Evolutionary conservation across 2,888 invertebrate species (phyloP), one percentile per base, ranked within the genome.

Genomic region (Dasysyrphus albostriatus): DNA sequence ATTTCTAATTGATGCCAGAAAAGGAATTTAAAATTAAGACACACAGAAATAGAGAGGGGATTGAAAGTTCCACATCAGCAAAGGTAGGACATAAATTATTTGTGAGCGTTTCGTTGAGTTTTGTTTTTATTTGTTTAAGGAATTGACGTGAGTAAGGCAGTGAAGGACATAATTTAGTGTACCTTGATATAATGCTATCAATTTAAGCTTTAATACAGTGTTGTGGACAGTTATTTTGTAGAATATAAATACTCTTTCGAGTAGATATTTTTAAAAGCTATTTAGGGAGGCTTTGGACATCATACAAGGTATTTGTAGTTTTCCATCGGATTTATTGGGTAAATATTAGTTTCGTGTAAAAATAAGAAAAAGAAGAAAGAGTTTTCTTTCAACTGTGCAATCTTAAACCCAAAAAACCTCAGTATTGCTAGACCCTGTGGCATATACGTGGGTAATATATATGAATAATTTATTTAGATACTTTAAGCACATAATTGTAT

Each of bases 1-100:
- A 69, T 69, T 69, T 37, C 39, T 69, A 69, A 69, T 69, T 69
- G 69, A 69, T 54, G 54, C 54, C 69, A 54, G 10, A 75, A 75
- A 75, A 44, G 42, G 75, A 75, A 75, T 75, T 65, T 44, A 14
- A 65, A 72, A 79, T 73, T 47, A 72, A 72, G 72, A 56, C 56
- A 47, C 29, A 61, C 12, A 5, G 12, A n/a, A n/a, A 47, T 8
- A 14, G 19, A 10, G 5, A 19, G 16, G 19, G 10, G 49, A 0
- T n/a, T 34, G n/a, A 9, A 39, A 47, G 32, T 32, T 65, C 10
- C 10, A 29, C 54, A 39, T 54, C 29, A 54, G 16, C 24, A 61
- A 61, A 39, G 69, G 69, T 54, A 54, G 7, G 29, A 39, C 9
- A 69, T 69, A 54, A 29, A 69, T 54, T 54, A 69, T 54, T 54